Conservation (phyloP, 2,797 vertebrate species). For the Ficedula albicollis region DNA sequence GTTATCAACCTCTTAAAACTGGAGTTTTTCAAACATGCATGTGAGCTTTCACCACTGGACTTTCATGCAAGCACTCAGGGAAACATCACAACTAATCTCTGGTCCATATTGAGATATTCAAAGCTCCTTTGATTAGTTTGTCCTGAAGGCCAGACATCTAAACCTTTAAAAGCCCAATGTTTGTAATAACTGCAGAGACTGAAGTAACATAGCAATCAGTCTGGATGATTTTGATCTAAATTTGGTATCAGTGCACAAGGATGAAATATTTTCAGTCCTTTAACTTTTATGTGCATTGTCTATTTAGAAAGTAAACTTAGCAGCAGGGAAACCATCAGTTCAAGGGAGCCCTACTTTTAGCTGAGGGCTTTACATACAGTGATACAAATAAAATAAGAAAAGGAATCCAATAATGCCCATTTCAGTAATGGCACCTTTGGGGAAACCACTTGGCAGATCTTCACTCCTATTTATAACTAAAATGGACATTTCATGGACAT, state of each 20-base stretch:
- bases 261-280: background rate
- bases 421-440: background rate
- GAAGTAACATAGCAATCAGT: background rate
- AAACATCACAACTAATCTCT: background rate
- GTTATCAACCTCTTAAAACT: background rate
- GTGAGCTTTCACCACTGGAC: background rate
- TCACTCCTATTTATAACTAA: background rate
- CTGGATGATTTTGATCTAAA: background rate
- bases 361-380: background rate
- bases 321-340: background rate
- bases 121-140: background rate
- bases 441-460: background rate
- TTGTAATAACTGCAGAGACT: background rate
- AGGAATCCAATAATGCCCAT: background rate
- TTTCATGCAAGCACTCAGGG: background rate
- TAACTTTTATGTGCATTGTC: background rate
- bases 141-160: background rate
- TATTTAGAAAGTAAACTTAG: background rate
- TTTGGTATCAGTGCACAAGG: background rate
- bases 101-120: background rate
- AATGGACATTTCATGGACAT: background rate
- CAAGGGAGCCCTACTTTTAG: background rate
- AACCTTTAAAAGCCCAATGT: background rate
- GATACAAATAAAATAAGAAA: background rate
- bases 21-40: background rate